Conservation (phyloP, 2,113 vertebrate species). For the Rissa tridactyla region DNA sequence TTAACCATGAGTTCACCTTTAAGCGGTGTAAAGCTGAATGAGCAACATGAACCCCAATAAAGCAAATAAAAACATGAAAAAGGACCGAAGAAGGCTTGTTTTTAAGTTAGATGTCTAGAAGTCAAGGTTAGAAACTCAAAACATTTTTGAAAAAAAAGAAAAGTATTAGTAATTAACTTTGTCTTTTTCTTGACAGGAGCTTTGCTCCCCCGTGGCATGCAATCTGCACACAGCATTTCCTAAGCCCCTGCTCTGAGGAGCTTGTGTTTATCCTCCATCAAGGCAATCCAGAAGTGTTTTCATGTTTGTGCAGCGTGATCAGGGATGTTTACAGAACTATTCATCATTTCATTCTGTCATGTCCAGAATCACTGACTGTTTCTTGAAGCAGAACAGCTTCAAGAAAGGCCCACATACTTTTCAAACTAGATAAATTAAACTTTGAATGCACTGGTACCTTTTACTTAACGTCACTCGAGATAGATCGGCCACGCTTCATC, state of each 20-base stretch:
- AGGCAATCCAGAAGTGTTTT: not conserved
- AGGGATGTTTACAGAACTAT: slow-evolving; percentile 19
- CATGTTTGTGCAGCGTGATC: not conserved
- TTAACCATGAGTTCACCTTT: not conserved
- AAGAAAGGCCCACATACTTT: not conserved
- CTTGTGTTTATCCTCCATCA: not conserved
- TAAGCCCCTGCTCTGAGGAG: not conserved
- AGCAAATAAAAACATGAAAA: not conserved
- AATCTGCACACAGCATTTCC: not conserved
- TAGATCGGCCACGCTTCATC: not conserved
- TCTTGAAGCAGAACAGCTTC: slow-evolving; percentile 20
- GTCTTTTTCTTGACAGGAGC: not conserved
- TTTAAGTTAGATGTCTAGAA: not conserved
- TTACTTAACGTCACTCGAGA: not conserved
- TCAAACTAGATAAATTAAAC: slow-evolving; percentile 20
- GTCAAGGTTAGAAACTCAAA: not conserved
- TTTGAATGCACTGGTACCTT: not conserved
- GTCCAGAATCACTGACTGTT: not conserved
- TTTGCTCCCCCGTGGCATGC: not conserved
- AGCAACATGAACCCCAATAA: fast-evolving
- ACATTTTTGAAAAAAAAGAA: not conserved
- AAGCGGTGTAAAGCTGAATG: not conserved
- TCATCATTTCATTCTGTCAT: slow-evolving; percentile 31
- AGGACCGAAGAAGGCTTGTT: not conserved
- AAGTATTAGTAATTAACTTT: not conserved